phyloP scores from a whole-genome alignment of 2,797 vertebrate genomes.

The Sciaenops ocellatus region DNA sequence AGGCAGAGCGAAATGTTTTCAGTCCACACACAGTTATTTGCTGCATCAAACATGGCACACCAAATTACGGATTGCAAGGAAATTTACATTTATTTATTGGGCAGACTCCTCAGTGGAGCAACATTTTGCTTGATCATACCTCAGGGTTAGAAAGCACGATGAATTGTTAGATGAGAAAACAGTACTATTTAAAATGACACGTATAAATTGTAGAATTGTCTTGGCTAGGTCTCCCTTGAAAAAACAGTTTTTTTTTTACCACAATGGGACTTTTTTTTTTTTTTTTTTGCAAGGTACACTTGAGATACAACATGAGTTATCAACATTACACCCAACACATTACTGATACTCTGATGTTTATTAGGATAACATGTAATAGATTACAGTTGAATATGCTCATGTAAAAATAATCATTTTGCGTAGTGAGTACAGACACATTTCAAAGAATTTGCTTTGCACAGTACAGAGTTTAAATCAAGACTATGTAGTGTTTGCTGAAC shows the following conservation, averaged over 20 bases:
- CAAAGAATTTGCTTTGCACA: not conserved
- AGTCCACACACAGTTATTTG: not conserved
- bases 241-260: not conserved
- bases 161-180: constrained; percentile 4
- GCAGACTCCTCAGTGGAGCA: not conserved
- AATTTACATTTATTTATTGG: constrained; percentile 1
- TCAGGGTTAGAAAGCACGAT: not conserved
- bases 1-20: not conserved
- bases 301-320: no score
- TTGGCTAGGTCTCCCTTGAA: not conserved
- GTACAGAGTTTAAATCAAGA: no score
- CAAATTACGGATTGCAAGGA: constrained; percentile 14
- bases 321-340: not conserved
- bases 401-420: no score
- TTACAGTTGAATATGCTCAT: not conserved
- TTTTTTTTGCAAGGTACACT: not conserved
- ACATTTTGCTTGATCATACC: not conserved
- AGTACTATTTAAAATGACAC: not conserved
- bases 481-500: no score
- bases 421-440: not conserved
- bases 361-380: not conserved
- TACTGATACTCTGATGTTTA: no score
- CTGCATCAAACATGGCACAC: not conserved
- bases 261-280: not conserved
- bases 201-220: not conserved